phyloP scores from a whole-genome alignment of 1,140 invertebrate genomes.

The Drosophila busckii region DNA sequence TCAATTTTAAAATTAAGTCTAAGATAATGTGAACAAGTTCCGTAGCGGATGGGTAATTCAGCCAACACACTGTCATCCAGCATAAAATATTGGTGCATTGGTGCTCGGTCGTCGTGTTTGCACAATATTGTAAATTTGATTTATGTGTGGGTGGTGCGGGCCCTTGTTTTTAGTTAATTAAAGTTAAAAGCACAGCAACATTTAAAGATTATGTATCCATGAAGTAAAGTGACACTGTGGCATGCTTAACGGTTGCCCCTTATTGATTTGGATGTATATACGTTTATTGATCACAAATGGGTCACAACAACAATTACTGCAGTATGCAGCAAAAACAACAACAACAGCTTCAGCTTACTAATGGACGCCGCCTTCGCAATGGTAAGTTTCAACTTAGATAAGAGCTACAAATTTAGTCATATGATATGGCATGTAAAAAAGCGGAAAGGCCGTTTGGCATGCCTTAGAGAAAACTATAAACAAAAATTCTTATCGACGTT shows the following conservation, averaged over 20 bases:
- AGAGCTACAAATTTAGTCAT: not conserved
- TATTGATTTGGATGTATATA: not conserved
- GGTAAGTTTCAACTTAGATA: slow-evolving; percentile 46
- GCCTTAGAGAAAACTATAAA: slow-evolving; percentile 13
- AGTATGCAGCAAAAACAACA: slow-evolving; percentile 21
- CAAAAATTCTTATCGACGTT: slow-evolving; percentile 14
- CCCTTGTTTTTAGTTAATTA: slow-evolving; percentile 6
- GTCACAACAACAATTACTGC: slow-evolving; percentile 37
- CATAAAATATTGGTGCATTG: too few species aligned
- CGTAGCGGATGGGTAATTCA: too few species aligned
- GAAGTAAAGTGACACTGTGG: slow-evolving; percentile 2
- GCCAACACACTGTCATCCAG: too few species aligned
- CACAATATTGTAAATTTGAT: slow-evolving; percentile 12
- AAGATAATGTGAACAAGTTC: too few species aligned
- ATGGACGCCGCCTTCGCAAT: slow-evolving; percentile 39
- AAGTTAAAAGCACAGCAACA: not conserved
- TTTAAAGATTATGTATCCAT: not conserved
- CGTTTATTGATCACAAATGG: slow-evolving; percentile 28
- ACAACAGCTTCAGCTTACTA: slow-evolving; percentile 1
- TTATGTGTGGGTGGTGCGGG: not conserved
- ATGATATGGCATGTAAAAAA: slow-evolving; percentile 3
- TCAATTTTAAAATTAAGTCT: too few species aligned
- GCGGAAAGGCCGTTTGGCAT: too few species aligned
- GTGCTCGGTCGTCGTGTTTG: slow-evolving; percentile 4
- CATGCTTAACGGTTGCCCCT: slow-evolving; percentile 26